phyloP scores from a whole-genome alignment of 2,888 invertebrate genomes.

The Sinotaia quadrata region DNA sequence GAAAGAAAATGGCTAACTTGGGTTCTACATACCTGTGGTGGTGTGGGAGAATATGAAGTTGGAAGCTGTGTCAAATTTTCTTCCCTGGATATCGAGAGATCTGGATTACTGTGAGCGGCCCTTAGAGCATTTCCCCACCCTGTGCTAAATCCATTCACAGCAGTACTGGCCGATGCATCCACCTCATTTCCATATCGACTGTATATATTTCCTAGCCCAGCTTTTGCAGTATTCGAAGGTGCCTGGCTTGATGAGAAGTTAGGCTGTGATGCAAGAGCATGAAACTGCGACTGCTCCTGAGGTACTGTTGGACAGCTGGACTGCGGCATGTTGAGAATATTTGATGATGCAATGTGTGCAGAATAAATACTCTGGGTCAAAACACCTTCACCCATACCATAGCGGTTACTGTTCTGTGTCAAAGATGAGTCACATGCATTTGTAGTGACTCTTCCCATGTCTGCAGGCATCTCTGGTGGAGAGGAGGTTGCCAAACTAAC shows the following conservation, averaged over 20 bases:
- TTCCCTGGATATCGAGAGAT: constrained; percentile 24
- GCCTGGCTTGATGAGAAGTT: neutral
- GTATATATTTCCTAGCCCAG: constrained; percentile 15
- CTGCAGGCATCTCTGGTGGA: neutral
- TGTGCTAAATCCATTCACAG: neutral
- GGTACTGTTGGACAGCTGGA: neutral
- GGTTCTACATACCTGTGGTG: constrained; percentile 9
- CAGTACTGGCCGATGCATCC: neutral
- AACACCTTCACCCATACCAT: neutral
- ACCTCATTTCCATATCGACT: neutral
- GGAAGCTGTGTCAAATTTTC: neutral
- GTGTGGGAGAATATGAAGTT: neutral
- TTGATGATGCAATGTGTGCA: constrained; percentile 8
- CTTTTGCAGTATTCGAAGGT: neutral
- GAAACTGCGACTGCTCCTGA: neutral
- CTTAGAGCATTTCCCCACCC: constrained; percentile 9
- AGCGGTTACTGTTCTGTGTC: neutral
- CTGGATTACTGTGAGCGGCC: constrained; percentile 35
- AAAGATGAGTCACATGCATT: neutral
- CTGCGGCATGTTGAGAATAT: neutral
- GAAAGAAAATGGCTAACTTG: neutral
- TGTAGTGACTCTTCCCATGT: no score
- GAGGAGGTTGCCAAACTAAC: neutral
- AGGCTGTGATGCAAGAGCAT: neutral
- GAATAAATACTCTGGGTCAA: constrained; percentile 24